A percentile compares a stretch with the other conserved stretches of the same genome.
Conservation (phyloP, 1,140 invertebrate species). For the Phortica variegata region DNA sequence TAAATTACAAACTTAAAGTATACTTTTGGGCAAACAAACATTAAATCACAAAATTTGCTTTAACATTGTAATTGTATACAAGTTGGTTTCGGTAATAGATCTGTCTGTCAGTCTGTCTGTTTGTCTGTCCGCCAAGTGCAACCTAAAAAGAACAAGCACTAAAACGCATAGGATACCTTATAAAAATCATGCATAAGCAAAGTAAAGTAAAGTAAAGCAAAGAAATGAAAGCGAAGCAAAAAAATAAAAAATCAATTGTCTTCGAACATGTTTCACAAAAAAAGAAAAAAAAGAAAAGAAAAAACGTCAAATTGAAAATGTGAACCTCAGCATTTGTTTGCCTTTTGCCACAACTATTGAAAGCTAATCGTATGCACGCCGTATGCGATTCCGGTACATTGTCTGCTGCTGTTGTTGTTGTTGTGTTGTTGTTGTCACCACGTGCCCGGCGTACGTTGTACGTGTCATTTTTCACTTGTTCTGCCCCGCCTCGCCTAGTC, state of each 20-base stretch:
- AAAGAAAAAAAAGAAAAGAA: too few relatives aligned
- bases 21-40: not conserved
- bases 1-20: too few relatives aligned
- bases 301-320: too few relatives aligned
- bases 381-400: conserved; percentile 29
- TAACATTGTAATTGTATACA: too few relatives aligned
- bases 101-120: too few relatives aligned
- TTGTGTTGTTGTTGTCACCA: not conserved
- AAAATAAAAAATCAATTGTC: conserved; percentile 35
- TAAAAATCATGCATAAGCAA: conserved; percentile 11
- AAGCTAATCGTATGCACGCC: conserved; percentile 22
- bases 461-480: conserved; percentile 49
- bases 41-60: too few relatives aligned
- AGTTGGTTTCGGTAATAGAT: too few relatives aligned
- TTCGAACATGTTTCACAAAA: too few relatives aligned
- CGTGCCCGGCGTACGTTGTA: conserved; percentile 13
- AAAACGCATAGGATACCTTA: conserved; percentile 27
- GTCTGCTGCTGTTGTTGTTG: not conserved
- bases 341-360: conserved; percentile 14
- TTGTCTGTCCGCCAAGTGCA: too few relatives aligned
- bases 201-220: not conserved
- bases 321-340: too few relatives aligned
- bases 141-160: conserved; percentile 8
- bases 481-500: not conserved
- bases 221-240: conserved; percentile 2